Evolutionary conservation across 2,797 vertebrate species (phyloP).

Genomic region (Avahi laniger): DNA sequence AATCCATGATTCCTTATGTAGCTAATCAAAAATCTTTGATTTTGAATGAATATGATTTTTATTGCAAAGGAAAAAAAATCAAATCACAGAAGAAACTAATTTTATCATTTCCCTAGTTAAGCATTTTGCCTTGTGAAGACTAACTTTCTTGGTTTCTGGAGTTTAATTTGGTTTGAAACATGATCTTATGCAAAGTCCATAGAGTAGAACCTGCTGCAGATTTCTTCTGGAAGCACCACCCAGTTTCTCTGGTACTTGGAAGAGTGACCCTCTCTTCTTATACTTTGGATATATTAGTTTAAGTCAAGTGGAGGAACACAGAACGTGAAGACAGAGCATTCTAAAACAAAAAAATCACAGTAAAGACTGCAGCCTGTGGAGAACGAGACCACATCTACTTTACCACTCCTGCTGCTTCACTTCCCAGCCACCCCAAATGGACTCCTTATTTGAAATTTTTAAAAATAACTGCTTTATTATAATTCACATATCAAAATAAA

Average conservation of each 20-base stretch:
- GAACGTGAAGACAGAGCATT: background rate
- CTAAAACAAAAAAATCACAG: too few relatives aligned
- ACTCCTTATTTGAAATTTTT: background rate
- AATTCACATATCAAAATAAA: background rate
- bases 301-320: background rate
- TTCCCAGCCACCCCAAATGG: background rate
- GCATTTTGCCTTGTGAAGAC: background rate
- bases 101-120: background rate
- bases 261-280: background rate
- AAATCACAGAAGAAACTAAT: constrained; percentile 23
- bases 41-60: background rate
- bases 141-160: background rate
- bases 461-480: background rate
- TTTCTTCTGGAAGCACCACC: background rate
- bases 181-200: background rate
- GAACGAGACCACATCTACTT: background rate
- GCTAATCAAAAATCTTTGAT: background rate
- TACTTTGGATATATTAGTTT: background rate
- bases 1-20: background rate
- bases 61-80: background rate
- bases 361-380: background rate
- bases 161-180: background rate
- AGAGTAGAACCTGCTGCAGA: background rate
- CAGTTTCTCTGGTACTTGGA: background rate
- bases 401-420: background rate